Conservation (phyloP, 2,888 invertebrate species). For the Oligia strigilis region DNA sequence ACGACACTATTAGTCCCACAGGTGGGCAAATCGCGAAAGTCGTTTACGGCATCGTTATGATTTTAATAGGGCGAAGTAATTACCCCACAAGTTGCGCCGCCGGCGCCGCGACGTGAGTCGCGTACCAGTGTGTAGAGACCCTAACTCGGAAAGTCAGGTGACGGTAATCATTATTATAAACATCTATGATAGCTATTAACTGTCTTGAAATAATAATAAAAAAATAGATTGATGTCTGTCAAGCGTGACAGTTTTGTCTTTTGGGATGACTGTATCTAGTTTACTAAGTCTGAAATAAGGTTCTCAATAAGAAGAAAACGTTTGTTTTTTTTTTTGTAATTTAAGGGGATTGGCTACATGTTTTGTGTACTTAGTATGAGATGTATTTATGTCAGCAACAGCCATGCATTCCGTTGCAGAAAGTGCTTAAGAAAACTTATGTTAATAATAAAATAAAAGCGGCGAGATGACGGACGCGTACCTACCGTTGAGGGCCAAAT, state of each 20-base stretch:
- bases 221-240: background rate
- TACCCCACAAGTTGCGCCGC: slow-evolving; percentile 57
- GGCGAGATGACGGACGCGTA: background rate
- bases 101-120: slow-evolving; percentile 55
- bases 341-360: background rate
- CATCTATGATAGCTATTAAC: slow-evolving; percentile 11
- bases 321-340: background rate
- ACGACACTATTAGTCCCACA: slow-evolving; percentile 54
- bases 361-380: too few relatives aligned
- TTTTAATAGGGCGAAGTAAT: slow-evolving; percentile 66
- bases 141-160: slow-evolving; percentile 33
- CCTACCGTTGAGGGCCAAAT: background rate
- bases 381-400: background rate
- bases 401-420: background rate
- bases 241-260: background rate
- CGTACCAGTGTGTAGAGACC: slow-evolving; percentile 38
- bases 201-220: background rate
- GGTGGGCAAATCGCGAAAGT: slow-evolving; percentile 64
- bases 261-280: background rate
- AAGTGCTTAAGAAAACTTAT: background rate
- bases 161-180: slow-evolving; percentile 18
- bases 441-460: background rate
- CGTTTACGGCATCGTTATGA: slow-evolving; percentile 61
- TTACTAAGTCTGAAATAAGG: background rate
- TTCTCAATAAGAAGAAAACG: background rate